These are phyloP conservation scores for Dyspetes luteomarginatus DNA, from an alignment of 2,888 invertebrate species.

Conservation along the genomic window DNA sequence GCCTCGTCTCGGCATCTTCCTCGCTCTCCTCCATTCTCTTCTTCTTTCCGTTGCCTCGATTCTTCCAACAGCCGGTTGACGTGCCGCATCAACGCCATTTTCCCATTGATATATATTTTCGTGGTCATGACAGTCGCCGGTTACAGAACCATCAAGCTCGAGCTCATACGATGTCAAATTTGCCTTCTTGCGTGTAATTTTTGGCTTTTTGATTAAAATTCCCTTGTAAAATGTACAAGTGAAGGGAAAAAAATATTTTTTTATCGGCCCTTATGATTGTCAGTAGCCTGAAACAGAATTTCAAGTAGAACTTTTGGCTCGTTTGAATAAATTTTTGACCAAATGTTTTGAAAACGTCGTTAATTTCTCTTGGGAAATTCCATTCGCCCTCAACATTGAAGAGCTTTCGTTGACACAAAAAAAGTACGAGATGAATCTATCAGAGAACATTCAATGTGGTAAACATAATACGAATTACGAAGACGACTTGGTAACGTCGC, in stretches of 20 bases:
- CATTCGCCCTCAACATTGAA: too few relatives aligned
- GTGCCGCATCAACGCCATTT: slow-evolving; percentile 49
- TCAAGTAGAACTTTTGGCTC: too few relatives aligned
- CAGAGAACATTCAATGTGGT: background rate
- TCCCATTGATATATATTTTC: slow-evolving; percentile 56
- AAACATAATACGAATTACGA: slow-evolving; percentile 2
- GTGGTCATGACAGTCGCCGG: background rate
- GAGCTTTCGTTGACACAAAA: background rate
- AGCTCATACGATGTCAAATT: slow-evolving; percentile 12
- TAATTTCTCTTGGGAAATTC: too few relatives aligned
- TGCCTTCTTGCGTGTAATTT: too few relatives aligned
- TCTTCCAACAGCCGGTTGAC: slow-evolving; percentile 35
- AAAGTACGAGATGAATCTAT: background rate
- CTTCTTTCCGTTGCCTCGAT: slow-evolving; percentile 21
- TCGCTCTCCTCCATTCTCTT: slow-evolving; percentile 1
- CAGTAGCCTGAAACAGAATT: too few relatives aligned
- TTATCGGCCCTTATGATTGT: too few relatives aligned
- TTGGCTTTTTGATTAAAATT: too few relatives aligned
- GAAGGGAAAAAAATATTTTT: too few relatives aligned
- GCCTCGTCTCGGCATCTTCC: slow-evolving; percentile 29
- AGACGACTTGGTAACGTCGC: slow-evolving; percentile 28
- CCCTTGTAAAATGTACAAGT: too few relatives aligned
- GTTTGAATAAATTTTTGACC: too few relatives aligned
- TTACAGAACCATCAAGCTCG: background rate
- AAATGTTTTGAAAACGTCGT: too few relatives aligned